Evolutionary conservation across 2,888 invertebrate species (phyloP).

Genomic region (Caenorhabditis auriculariae): DNA sequence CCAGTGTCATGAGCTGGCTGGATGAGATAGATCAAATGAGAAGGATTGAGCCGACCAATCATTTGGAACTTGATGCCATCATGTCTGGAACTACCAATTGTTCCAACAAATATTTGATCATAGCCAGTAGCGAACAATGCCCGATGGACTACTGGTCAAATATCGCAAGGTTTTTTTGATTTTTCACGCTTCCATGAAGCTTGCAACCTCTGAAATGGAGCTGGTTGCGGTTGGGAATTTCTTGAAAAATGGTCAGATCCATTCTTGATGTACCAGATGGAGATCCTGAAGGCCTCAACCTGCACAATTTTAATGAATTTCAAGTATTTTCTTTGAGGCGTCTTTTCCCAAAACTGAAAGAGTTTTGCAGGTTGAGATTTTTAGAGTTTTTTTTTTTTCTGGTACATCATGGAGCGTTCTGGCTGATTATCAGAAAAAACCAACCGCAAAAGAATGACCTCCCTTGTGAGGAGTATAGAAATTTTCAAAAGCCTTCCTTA

Average conservation of each 20-base stretch:
- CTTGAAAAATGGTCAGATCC: background rate
- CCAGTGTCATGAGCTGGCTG: constrained; percentile 23
- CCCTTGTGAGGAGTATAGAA: too few species aligned
- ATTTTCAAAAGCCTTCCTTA: too few species aligned
- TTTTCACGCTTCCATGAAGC: background rate
- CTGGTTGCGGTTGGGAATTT: background rate
- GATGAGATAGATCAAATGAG: constrained; percentile 17
- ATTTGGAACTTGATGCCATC: constrained; percentile 12
- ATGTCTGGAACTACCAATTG: constrained; percentile 27
- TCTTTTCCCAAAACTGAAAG: too few species aligned
- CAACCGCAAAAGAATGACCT: too few species aligned
- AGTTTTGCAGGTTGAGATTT: too few species aligned
- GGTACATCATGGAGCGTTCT: too few species aligned
- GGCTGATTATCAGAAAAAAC: too few species aligned
- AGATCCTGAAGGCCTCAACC: too few species aligned
- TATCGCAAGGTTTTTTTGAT: constrained; percentile 22
- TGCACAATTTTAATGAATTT: too few species aligned
- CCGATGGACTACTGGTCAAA: constrained; percentile 25
- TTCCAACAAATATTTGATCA: constrained; percentile 20
- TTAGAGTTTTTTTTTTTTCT: too few species aligned
- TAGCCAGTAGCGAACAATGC: constrained; percentile 23
- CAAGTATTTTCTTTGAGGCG: too few species aligned
- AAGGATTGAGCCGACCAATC: constrained; percentile 12
- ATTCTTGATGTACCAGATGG: background rate
- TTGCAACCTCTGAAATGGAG: background rate